Conservation (phyloP, 2,888 invertebrate species). For the Drosophila prostipennis region DNA sequence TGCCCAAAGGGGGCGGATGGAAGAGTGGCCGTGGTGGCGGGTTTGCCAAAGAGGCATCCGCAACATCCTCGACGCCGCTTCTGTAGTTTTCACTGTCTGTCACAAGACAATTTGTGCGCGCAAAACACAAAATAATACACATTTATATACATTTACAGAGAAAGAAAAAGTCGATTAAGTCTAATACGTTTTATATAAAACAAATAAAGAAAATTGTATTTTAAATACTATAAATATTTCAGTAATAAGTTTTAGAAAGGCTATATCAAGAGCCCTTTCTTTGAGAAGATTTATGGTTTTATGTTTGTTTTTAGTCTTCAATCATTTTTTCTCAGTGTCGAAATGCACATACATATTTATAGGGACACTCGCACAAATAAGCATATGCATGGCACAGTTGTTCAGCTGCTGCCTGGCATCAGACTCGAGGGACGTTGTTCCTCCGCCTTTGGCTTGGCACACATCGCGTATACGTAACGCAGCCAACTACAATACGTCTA, state of each 20-base stretch:
- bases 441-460: conserved; percentile 48
- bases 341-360: conserved; percentile 36
- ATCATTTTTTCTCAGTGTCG: neutral
- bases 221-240: too few species aligned
- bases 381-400: conserved; percentile 73
- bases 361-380: conserved; percentile 50
- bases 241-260: too few species aligned
- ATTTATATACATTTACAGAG: conserved; percentile 33
- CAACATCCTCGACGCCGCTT: conserved; percentile 56
- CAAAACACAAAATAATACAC: conserved; percentile 80
- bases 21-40: conserved; percentile 2
- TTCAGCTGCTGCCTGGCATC: conserved; percentile 72
- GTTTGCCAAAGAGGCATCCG: conserved; percentile 11
- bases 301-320: neutral
- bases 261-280: too few species aligned
- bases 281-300: neutral
- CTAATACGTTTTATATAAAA: too few species aligned
- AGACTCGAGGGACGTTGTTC: conserved; percentile 58
- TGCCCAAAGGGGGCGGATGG: conserved; percentile 38
- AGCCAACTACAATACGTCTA: conserved; percentile 52
- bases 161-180: neutral
- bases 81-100: conserved; percentile 78
- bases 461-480: conserved; percentile 74
- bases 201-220: too few species aligned
- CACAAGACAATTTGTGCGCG: conserved; percentile 80